A percentile compares a stretch with the other conserved stretches of the same genome.
Conservation (phyloP, 1,140 invertebrate species). For the Neuroterus valhalla region DNA sequence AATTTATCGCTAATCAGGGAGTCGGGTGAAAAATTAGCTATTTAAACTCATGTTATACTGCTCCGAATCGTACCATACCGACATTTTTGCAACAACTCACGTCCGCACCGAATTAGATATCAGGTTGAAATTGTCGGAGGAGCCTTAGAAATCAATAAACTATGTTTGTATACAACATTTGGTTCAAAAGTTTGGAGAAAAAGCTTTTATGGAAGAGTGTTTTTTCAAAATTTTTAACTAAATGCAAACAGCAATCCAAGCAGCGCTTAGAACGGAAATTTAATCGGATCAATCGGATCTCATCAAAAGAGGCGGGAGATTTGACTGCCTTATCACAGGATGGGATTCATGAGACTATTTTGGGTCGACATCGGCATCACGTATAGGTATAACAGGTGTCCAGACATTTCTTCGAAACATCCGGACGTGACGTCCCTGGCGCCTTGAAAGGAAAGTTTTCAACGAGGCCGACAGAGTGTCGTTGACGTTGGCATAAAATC, state of each 20-base stretch:
- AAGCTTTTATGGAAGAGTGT: too few relatives aligned
- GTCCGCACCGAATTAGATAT: too few relatives aligned
- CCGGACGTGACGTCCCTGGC: conserved; percentile 34
- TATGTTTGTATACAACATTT: too few relatives aligned
- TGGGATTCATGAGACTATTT: conserved; percentile 15
- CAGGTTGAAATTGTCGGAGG: too few relatives aligned
- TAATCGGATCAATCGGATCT: conserved; percentile 52
- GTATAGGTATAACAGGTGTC: conserved; percentile 37
- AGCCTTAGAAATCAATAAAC: too few relatives aligned
- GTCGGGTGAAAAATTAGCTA: too few relatives aligned
- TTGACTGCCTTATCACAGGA: conserved; percentile 4
- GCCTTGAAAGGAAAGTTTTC: conserved; percentile 43
- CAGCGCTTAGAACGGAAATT: conserved; percentile 37
- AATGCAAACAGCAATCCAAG: conserved; percentile 48
- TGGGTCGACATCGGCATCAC: background rate
- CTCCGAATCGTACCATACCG: too few relatives aligned
- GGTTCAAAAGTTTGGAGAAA: too few relatives aligned
- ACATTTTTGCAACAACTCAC: too few relatives aligned
- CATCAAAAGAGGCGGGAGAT: conserved; percentile 37
- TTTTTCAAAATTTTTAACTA: too few relatives aligned
- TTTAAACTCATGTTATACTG: too few relatives aligned
- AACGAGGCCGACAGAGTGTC: conserved; percentile 30
- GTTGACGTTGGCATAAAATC: conserved; percentile 38
- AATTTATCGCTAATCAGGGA: too few relatives aligned
- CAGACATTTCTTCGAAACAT: conserved; percentile 33